Base-by-base conservation (phyloP, 2,888 invertebrate species). In the Theretra japonica region DNA sequence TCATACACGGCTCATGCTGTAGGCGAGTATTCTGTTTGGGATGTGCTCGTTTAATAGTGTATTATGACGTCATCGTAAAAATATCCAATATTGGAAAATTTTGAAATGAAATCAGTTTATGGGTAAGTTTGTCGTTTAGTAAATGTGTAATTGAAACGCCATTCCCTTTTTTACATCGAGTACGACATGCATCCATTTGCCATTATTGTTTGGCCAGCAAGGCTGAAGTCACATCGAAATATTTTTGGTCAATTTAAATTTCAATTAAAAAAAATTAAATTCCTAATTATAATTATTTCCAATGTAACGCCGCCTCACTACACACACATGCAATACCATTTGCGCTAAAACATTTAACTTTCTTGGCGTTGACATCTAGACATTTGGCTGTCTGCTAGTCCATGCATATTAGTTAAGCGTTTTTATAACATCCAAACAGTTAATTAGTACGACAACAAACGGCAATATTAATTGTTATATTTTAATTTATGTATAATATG, bases 391-490 rank as follows among this genome's bases (percentile, higher is more conserved):
- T 82, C 84, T 80, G 77, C 82, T 83, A 86, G 81, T 82, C 80
- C 90, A 90, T 90, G 90, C 91, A 86, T 76, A 80, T 87, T 80
- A 84, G 77, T 84, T 21, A 72, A 72, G 72, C 68, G 21, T 70
- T 57, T 60, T 28, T 53, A 68, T 48, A 68, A 69, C 60, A 60
- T 69, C 19, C 57, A 60, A 23, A 62, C 62, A 70, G 23, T 56
- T 53, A 62, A 69, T 65, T 62, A 53, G 62, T 23, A 65, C 62
- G 25, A 53, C 62, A 62, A 62, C 23, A 70, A 11, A 70, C 23
- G 30, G 68, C 56, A 69, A 56, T 69, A 56, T 53, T 65, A 65
- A 41, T 48, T 53, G 6, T 1, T 33, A 60, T 33, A 60, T 33
- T 60, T 30, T n/a, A 60, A 30, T 25, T 33, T 33, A 33, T 60